Evolutionary conservation across 2,113 vertebrate species (phyloP), one percentile per base, ranked within the genome.

Genomic region (Pollimyrus isidori): DNA sequence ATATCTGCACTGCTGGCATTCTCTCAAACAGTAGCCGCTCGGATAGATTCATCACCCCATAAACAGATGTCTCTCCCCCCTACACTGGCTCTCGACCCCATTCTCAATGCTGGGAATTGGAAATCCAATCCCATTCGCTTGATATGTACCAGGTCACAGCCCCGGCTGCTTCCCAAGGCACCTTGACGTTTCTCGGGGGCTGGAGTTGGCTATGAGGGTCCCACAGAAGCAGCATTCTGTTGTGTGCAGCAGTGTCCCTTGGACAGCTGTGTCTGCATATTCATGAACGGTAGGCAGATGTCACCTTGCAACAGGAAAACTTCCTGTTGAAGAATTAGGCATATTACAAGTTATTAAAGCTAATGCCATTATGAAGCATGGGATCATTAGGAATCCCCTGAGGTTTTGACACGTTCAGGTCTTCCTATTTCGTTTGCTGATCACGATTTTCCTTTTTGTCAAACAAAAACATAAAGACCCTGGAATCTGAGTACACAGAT

Each of bases 211-310:
- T 62, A 42, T 46, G 35, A 62, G 10, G 39, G 42, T 23, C 52
- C 21, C 35, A 48, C 26, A 21, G 88, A 21, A 49, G 69, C 19
- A 1, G 48, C 45, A 48, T 48, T 42, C 26, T 30, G 17, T 30
- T 19, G 6, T 83, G 76, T 89, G 82, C 80, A 26, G 50, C 42
- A 45, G 21, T 23, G 11, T 85, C 17, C 83, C 76, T 46, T 85
- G 45, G 85, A 87, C 49, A 90, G 82, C 52, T 69, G 86, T 84
- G 83, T 73, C 49, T 87, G 89, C 45, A 88, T 89, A 89, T 88
- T 88, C 58, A 85, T 87, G 42, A 89, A 30, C 80, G 42, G 7
- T 65, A 84, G 5, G n/a, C 76, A 84, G 35, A 80, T 89, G 76
- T 53, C 39, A 46, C 30, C 11, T 39, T 26, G 52, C 50, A 26